phyloP scores from a whole-genome alignment of 2,797 vertebrate genomes.

The Gobionotothen gibberifrons region DNA sequence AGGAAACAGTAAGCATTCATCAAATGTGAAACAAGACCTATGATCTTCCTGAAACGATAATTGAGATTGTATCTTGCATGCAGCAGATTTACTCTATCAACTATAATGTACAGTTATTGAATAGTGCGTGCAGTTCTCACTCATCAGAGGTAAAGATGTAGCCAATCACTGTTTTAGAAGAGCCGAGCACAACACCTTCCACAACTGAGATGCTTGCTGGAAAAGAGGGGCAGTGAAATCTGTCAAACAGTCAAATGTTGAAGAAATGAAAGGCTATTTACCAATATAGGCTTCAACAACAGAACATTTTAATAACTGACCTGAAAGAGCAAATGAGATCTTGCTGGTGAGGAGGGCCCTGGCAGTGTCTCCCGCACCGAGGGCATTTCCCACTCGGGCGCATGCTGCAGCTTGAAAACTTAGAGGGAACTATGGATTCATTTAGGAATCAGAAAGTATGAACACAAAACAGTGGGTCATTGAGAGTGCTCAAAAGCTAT shows the following conservation, averaged over 20 bases:
- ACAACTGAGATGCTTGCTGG: conserved; percentile 72
- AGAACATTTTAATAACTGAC: conserved; percentile 69
- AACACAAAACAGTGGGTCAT: background rate
- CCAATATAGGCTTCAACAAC: background rate
- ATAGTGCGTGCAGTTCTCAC: conserved; percentile 78
- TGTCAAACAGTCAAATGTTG: background rate
- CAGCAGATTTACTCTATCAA: background rate
- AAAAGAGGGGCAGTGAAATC: conserved; percentile 23
- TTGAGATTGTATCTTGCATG: background rate
- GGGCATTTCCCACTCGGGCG: conserved; percentile 91
- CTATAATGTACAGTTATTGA: background rate
- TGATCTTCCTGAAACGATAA: conserved; percentile 82
- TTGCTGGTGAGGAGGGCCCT: conserved; percentile 88
- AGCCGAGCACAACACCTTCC: conserved; percentile 72
- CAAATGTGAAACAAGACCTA: conserved; percentile 85
- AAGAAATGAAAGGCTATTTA: conserved; percentile 3
- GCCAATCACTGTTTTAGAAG: conserved; percentile 83
- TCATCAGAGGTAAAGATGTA: conserved; percentile 87
- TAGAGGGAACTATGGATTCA: conserved; percentile 85
- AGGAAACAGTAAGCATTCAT: conserved; percentile 86
- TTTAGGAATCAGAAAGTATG: background rate
- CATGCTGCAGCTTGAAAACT: conserved; percentile 89
- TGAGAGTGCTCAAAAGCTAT: background rate
- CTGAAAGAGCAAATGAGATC: conserved; percentile 84
- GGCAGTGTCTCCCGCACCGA: conserved; percentile 88